Percentiles rank a stretch among this genome's conserved stretches.
Conservation (phyloP, 1,140 invertebrate genomes). For the Plutomurus gul region DNA sequence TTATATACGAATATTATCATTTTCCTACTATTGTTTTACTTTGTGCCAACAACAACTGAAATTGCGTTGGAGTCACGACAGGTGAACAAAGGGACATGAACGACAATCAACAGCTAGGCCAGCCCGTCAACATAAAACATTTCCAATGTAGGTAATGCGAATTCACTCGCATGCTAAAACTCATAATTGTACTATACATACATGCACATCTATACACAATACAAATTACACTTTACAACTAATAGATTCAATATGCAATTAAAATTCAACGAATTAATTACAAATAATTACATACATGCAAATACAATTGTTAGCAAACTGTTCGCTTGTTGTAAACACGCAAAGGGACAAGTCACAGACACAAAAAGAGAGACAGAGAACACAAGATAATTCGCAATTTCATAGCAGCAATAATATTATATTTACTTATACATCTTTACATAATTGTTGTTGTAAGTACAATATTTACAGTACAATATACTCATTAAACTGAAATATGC, state of each 20-base stretch:
- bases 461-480: background rate
- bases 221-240: background rate
- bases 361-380: background rate
- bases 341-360: background rate
- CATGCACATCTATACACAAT: background rate
- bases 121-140: too few relatives aligned
- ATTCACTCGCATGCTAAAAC: too few relatives aligned
- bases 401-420: background rate
- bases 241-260: background rate
- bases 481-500: too few relatives aligned
- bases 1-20: too few relatives aligned
- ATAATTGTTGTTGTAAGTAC: background rate
- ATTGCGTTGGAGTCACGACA: background rate
- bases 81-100: background rate
- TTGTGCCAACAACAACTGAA: background rate
- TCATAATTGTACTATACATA: background rate
- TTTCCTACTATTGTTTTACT: background rate
- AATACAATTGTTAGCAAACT: background rate
- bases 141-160: too few relatives aligned
- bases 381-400: background rate
- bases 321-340: background rate
- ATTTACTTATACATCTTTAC: background rate
- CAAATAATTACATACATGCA: background rate
- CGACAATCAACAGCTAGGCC: background rate
- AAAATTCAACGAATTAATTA: slow-evolving; percentile 9